These are phyloP conservation scores for Heterodera filipjevi DNA, from an alignment of 2,888 invertebrate genomes.

Conservation along the genomic window DNA sequence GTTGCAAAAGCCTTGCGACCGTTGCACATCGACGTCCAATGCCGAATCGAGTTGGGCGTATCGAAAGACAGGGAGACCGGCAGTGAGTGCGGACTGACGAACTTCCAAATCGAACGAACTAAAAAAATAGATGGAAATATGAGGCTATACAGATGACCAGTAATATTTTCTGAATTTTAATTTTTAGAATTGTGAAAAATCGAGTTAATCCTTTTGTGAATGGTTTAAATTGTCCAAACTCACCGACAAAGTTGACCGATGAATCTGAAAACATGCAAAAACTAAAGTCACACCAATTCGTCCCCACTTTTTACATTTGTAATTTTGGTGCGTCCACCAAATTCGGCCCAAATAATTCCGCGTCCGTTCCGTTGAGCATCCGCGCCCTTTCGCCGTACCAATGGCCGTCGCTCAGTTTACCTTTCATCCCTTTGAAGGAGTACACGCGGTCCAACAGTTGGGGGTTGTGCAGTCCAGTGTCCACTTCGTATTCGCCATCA, in stretches of 20 bases:
- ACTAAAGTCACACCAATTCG: not conserved
- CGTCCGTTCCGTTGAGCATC: constrained; percentile 59
- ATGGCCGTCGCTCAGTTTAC: constrained; percentile 39
- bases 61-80: constrained; percentile 51
- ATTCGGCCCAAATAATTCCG: constrained; percentile 58
- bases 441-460: constrained; percentile 53
- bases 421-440: constrained; percentile 56
- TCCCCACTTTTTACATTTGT: constrained; percentile 20
- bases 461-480: constrained; percentile 51
- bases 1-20: constrained; percentile 56
- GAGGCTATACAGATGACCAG: too few species aligned
- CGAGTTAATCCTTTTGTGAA: too few species aligned
- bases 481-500: constrained; percentile 57
- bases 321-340: constrained; percentile 35
- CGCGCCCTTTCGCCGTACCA: constrained; percentile 56
- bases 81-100: constrained; percentile 37
- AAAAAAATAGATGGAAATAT: constrained; percentile 6
- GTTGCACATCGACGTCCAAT: constrained; percentile 50
- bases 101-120: constrained; percentile 54
- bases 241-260: constrained; percentile 55
- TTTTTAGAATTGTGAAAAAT: too few species aligned
- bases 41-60: constrained; percentile 49
- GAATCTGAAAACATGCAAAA: constrained; percentile 44
- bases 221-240: not conserved
- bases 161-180: constrained; percentile 15